Conservation (phyloP, 2,113 vertebrate species). For the Cyanoramphus novaezelandiae region DNA sequence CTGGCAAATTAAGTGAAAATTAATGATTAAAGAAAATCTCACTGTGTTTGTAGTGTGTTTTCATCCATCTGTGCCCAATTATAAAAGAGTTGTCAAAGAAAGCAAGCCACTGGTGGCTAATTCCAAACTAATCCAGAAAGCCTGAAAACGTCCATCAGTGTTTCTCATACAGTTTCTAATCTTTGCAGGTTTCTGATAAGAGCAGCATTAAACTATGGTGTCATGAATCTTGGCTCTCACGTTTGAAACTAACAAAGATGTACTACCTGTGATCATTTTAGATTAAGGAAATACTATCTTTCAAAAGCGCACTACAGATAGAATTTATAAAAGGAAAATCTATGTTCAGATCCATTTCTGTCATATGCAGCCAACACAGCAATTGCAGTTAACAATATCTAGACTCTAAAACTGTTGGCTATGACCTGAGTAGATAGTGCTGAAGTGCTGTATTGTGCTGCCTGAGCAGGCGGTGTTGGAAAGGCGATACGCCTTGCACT, state of each 20-base stretch:
- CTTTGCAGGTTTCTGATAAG: slow-evolving; percentile 58
- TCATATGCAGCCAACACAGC: not conserved
- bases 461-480: fast-evolving
- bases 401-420: not conserved
- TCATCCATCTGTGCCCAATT: slow-evolving; percentile 53
- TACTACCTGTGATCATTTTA: slow-evolving; percentile 51
- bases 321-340: not conserved
- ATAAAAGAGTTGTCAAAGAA: slow-evolving; percentile 53
- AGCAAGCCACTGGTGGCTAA: slow-evolving; percentile 17
- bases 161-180: slow-evolving; percentile 38
- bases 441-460: not conserved
- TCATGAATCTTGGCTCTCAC: slow-evolving; percentile 41
- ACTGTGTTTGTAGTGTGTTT: slow-evolving; percentile 49
- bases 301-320: not conserved
- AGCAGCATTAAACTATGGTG: slow-evolving; percentile 22
- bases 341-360: not conserved
- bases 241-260: slow-evolving; percentile 35
- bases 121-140: slow-evolving; percentile 43
- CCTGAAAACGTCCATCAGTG: slow-evolving; percentile 9
- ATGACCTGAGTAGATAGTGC: not conserved
- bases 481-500: fast-evolving
- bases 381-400: not conserved
- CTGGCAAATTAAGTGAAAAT: slow-evolving; percentile 61
- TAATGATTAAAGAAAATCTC: slow-evolving; percentile 62
- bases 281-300: slow-evolving; percentile 36